phyloP scores from a whole-genome alignment of 1,140 invertebrate species.

The Anoplolepis gracilipes region DNA sequence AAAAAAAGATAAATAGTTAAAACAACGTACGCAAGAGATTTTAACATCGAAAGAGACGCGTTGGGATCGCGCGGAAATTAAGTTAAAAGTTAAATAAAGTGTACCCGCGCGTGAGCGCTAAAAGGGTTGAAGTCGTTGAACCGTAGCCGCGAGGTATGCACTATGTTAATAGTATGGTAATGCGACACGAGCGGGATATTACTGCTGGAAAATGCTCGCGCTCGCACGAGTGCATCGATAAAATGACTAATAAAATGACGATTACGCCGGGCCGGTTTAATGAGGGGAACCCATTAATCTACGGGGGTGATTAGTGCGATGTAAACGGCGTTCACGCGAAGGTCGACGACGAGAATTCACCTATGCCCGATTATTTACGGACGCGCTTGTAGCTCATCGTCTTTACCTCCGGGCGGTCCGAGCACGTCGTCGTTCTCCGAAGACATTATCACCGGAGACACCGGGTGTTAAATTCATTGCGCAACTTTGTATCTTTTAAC shows the following conservation, averaged over 20 bases:
- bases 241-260: constrained; percentile 60
- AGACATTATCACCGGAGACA: constrained; percentile 27
- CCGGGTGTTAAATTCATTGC: constrained; percentile 45
- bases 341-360: constrained; percentile 48
- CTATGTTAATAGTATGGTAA: constrained; percentile 62
- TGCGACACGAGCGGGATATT: constrained; percentile 58
- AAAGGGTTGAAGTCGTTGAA: constrained; percentile 50
- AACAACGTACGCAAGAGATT: not conserved
- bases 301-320: constrained; percentile 56
- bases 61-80: constrained; percentile 1
- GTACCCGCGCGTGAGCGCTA: not conserved
- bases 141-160: constrained; percentile 26
- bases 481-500: constrained; percentile 48
- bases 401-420: constrained; percentile 43
- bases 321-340: constrained; percentile 49
- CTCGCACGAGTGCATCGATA: constrained; percentile 24
- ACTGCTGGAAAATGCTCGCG: constrained; percentile 45
- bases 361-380: constrained; percentile 63
- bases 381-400: constrained; percentile 50
- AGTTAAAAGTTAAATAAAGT: constrained; percentile 7
- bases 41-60: not conserved
- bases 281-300: constrained; percentile 56
- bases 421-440: constrained; percentile 35
- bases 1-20: not conserved
- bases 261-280: constrained; percentile 43